Percentiles rank a stretch among this genome's conserved stretches.
Evolutionary conservation across 2,797 vertebrate species (phyloP).

Genomic region (Micrastur ruficollis): DNA sequence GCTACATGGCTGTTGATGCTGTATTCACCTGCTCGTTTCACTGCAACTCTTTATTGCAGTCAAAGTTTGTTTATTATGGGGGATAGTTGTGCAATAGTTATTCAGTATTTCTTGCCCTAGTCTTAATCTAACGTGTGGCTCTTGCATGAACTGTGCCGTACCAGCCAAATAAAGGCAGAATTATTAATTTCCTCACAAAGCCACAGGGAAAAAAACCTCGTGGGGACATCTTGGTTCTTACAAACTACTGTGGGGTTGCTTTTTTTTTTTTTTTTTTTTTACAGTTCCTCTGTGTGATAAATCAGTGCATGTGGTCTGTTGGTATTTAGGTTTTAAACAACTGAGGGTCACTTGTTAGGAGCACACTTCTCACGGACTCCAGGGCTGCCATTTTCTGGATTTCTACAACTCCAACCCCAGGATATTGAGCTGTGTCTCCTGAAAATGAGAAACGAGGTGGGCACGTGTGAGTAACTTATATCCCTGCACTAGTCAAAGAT

Average conservation of each 20-base stretch:
- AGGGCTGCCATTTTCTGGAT: neutral
- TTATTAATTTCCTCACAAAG: neutral
- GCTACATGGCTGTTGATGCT: neutral
- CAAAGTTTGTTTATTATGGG: neutral
- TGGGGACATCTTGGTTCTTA: neutral
- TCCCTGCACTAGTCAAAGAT: too few species aligned
- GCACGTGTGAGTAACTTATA: neutral
- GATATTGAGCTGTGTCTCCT: neutral
- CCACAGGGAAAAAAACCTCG: neutral
- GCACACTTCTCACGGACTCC: rapidly evolving
- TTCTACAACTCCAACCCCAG: neutral
- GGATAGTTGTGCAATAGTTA: neutral
- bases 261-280: neutral
- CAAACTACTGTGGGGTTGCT: neutral
- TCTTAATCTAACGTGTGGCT: neutral
- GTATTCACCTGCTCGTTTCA: neutral
- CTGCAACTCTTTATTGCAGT: neutral
- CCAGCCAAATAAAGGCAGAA: neutral
- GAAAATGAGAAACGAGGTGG: neutral
- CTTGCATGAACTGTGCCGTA: rapidly evolving
- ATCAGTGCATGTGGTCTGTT: neutral
- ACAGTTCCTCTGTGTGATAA: neutral
- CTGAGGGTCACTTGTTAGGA: neutral
- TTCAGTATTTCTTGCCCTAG: neutral
- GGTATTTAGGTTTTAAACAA: rapidly evolving